Percentiles rank a stretch among this genome's conserved stretches.
Conservation (phyloP, 2,888 invertebrate species). For the Lacanobia oleracea region DNA sequence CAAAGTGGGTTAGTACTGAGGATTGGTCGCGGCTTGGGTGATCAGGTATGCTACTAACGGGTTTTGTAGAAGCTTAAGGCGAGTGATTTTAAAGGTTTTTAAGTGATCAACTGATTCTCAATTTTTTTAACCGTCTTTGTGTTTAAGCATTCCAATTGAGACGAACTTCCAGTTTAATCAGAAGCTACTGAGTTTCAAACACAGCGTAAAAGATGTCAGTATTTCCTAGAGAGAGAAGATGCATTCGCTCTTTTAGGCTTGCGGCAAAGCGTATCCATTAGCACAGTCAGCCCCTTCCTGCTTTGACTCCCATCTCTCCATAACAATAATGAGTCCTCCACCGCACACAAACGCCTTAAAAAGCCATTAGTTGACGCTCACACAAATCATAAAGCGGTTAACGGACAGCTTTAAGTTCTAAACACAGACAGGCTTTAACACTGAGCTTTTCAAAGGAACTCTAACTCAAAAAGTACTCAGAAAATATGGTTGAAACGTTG, state of each 20-base stretch:
- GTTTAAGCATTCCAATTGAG: background rate
- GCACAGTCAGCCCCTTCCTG: background rate
- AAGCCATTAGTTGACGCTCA: constrained; percentile 22
- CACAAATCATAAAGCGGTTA: constrained; percentile 30
- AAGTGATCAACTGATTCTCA: background rate
- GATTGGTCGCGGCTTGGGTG: background rate
- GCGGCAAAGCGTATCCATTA: background rate
- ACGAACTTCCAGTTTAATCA: background rate
- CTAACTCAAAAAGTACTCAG: background rate
- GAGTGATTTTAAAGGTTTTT: no score
- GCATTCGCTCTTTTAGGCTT: background rate
- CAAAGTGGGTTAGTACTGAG: background rate
- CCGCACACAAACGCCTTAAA: constrained; percentile 18
- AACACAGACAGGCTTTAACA: constrained; percentile 10
- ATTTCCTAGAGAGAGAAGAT: background rate
- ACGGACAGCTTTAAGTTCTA: background rate
- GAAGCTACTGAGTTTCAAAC: background rate
- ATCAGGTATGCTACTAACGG: background rate
- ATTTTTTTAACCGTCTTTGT: background rate
- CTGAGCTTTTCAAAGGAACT: background rate
- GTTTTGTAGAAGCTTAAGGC: background rate
- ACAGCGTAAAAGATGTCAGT: background rate
- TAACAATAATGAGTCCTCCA: constrained; percentile 11
- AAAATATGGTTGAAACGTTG: background rate
- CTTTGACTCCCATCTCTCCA: background rate